Percentiles rank a stretch among this genome's conserved stretches.
Evolutionary conservation across 2,797 vertebrate species (phyloP).

Genomic region (Sebastes miniatus): DNA sequence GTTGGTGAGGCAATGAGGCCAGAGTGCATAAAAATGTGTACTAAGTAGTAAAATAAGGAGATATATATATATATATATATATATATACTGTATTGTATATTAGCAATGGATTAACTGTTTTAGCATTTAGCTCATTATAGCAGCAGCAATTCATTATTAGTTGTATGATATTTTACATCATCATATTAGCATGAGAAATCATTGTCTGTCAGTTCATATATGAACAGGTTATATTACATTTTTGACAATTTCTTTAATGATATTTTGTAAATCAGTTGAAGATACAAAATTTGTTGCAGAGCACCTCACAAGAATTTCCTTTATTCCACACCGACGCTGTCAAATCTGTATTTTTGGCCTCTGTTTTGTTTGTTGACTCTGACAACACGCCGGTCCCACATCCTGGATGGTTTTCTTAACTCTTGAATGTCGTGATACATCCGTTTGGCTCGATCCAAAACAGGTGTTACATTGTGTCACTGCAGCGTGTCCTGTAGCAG

Average conservation of each 20-base stretch:
- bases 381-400: background rate
- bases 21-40: background rate
- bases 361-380: background rate
- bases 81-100: background rate
- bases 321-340: fast-evolving
- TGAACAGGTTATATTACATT: background rate
- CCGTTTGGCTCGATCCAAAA: constrained; percentile 4
- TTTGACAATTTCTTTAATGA: background rate
- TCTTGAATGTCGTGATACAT: background rate
- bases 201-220: background rate
- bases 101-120: background rate
- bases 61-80: background rate
- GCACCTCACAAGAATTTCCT: background rate
- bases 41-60: background rate
- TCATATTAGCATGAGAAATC: background rate
- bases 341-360: background rate
- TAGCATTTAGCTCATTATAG: background rate
- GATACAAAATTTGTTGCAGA: background rate
- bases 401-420: background rate
- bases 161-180: background rate
- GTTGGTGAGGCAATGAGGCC: background rate
- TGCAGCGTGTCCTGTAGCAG: background rate
- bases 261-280: background rate
- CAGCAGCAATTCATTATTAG: background rate
- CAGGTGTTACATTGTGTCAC: constrained; percentile 31